Evolutionary conservation across 2,113 vertebrate genomes (phyloP).

Genomic region (Hyaena hyaena): DNA sequence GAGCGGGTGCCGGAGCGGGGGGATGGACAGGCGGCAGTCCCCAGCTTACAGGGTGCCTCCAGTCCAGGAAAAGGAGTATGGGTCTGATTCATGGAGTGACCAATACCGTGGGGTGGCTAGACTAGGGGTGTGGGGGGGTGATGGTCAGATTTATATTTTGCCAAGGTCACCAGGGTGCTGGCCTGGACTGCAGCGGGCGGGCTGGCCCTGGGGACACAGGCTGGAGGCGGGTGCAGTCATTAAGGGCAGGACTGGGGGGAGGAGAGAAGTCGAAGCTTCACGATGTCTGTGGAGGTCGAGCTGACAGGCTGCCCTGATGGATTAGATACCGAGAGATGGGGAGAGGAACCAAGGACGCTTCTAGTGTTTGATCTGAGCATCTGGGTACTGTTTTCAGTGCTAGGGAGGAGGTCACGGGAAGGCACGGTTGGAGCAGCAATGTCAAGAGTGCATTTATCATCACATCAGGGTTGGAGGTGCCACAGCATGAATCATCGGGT

Average conservation of each 20-base stretch:
- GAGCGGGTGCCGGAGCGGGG: background rate
- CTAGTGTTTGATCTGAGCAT: background rate
- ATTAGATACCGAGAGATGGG: background rate
- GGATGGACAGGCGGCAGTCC: background rate
- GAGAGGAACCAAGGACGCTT: background rate
- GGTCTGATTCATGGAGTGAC: background rate
- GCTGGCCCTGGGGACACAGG: background rate
- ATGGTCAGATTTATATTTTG: background rate
- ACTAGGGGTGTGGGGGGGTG: background rate
- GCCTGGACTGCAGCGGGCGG: background rate
- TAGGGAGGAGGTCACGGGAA: background rate
- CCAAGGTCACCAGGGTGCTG: background rate
- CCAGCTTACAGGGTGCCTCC: too few species aligned
- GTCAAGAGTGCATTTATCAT: background rate
- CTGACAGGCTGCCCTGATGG: background rate
- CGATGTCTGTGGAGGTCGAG: background rate
- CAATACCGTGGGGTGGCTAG: background rate
- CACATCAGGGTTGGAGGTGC: background rate
- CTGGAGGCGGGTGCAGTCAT: background rate
- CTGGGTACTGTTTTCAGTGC: background rate
- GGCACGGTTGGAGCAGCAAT: too few species aligned
- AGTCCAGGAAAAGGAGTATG: background rate
- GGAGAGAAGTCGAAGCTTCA: rapidly evolving
- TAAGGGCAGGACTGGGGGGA: rapidly evolving
- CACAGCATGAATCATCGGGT: background rate